Evolutionary conservation across 1,140 invertebrate species (phyloP).

Genomic region (Drosophila bocki): DNA sequence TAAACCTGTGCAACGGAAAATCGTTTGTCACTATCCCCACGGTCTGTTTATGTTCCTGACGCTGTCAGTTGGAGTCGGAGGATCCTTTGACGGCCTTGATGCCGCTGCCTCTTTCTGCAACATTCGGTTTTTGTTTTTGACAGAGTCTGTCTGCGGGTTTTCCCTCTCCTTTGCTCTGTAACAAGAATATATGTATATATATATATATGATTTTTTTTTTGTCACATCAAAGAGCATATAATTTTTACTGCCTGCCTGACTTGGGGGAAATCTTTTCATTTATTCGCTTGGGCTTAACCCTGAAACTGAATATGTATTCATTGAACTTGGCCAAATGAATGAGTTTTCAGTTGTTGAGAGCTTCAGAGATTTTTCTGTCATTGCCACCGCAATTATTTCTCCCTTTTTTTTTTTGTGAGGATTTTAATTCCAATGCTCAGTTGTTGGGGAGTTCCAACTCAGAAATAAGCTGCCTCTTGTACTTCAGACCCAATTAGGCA

Average conservation of each 20-base stretch:
- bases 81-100: conserved; percentile 27
- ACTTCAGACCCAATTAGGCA: conserved; percentile 18
- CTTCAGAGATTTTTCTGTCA: conserved; percentile 17
- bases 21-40: conserved; percentile 37
- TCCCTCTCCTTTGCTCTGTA: conserved; percentile 11
- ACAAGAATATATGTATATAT: conserved; percentile 16
- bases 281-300: neutral
- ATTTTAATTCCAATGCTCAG: neutral
- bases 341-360: conserved; percentile 4
- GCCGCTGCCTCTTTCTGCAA: conserved; percentile 10
- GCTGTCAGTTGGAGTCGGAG: conserved; percentile 19
- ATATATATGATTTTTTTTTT: conserved; percentile 24
- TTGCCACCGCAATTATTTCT: conserved; percentile 12
- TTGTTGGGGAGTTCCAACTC: neutral
- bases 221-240: conserved; percentile 50
- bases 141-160: conserved; percentile 38
- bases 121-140: conserved; percentile 50
- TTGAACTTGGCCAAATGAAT: conserved; percentile 14
- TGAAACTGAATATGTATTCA: conserved; percentile 7
- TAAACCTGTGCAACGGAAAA: conserved; percentile 39
- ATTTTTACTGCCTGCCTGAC: conserved; percentile 14
- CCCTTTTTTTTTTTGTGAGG: neutral
- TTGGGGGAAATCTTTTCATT: conserved; percentile 14
- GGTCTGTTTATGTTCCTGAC: conserved; percentile 30
- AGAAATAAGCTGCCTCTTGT: conserved; percentile 7